phyloP scores from a whole-genome alignment of 2,797 vertebrate genomes.

The Acanthis flammea region DNA sequence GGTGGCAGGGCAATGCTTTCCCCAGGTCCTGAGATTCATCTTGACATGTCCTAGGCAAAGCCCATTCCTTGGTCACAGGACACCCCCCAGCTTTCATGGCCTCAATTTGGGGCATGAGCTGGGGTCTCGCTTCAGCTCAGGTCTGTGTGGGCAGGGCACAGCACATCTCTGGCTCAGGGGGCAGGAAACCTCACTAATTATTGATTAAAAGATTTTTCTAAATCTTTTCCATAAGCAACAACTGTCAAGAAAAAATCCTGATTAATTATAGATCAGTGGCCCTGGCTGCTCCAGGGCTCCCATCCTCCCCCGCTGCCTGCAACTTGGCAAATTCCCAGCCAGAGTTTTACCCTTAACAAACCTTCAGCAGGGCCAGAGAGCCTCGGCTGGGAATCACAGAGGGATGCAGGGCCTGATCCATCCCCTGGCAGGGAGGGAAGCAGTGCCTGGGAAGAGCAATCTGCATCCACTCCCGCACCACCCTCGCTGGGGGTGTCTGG shows the following conservation, averaged over 20 bases:
- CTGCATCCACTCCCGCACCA: fast-evolving
- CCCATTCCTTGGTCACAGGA: neutral
- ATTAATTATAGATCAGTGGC: conserved; percentile 37
- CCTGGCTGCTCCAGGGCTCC: neutral
- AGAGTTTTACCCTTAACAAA: neutral
- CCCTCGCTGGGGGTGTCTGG: neutral
- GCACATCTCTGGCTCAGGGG: fast-evolving
- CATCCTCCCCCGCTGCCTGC: fast-evolving
- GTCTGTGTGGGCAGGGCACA: neutral
- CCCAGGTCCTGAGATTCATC: neutral
- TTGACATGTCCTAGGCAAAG: neutral
- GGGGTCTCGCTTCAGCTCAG: fast-evolving
- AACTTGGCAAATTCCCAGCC: neutral
- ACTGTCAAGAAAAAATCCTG: neutral
- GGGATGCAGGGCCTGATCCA: neutral
- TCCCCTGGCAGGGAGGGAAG: neutral
- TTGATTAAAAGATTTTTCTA: conserved; percentile 17
- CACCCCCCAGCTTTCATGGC: fast-evolving
- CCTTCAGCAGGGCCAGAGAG: neutral
- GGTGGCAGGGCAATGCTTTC: fast-evolving
- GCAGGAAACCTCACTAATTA: neutral
- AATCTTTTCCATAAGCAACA: neutral
- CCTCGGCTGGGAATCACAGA: neutral
- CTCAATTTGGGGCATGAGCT: fast-evolving
- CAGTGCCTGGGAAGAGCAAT: neutral